Percentiles rank a stretch among this genome's conserved stretches.
Evolutionary conservation across 53 echinoderm and acorn worm species (phyloP).

Genomic region (Pentamera pediparva): DNA sequence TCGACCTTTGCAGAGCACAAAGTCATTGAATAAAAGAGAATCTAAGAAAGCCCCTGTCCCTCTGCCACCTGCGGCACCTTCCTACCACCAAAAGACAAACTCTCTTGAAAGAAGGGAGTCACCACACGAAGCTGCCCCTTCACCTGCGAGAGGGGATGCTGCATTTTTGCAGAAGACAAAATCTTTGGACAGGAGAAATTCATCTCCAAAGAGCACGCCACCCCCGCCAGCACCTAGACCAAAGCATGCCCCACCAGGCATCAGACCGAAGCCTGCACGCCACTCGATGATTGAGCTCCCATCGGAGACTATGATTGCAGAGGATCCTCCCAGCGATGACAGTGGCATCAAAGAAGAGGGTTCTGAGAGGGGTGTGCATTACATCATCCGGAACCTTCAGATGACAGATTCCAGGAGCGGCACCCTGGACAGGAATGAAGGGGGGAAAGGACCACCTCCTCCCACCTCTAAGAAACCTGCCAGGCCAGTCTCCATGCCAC

Average conservation of each 20-base stretch:
- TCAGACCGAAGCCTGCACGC: conserved; percentile 2
- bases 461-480: conserved; percentile 4
- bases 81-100: too few relatives aligned
- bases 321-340: conserved; percentile 31
- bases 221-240: conserved; percentile 25
- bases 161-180: not conserved
- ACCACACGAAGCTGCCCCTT: too few relatives aligned
- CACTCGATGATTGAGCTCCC: conserved; percentile 22
- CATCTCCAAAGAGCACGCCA: not conserved
- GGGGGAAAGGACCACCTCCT: conserved; percentile 3
- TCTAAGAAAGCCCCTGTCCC: too few relatives aligned
- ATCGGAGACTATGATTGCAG: not conserved
- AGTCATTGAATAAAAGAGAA: too few relatives aligned
- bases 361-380: not conserved
- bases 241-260: conserved; percentile 4
- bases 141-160: too few relatives aligned
- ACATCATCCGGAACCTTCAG: conserved; percentile 16
- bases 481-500: conserved; percentile 23
- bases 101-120: too few relatives aligned
- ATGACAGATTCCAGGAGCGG: not conserved
- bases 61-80: too few relatives aligned
- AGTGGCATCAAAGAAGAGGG: conserved; percentile 21
- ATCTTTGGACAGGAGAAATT: conserved; percentile 6
- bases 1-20: too few relatives aligned
- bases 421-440: not conserved